Percentiles rank a stretch among this genome's conserved stretches.
phyloP scores from a whole-genome alignment of 1,140 invertebrate genomes.

The Drosophila lacteicornis region DNA sequence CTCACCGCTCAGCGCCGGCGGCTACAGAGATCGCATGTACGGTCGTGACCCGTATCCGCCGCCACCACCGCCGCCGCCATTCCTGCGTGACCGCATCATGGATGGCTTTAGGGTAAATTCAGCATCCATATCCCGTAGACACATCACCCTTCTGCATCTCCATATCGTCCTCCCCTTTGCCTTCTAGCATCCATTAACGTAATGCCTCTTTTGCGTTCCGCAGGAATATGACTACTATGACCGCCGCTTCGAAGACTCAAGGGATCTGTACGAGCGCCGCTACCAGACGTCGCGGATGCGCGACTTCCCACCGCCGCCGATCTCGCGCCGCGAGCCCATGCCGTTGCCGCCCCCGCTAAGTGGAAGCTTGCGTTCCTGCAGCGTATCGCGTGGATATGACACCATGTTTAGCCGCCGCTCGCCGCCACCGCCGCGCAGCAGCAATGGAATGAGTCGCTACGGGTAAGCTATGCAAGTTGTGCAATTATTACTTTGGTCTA shows the following conservation, averaged over 20 bases:
- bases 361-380: constrained; percentile 86
- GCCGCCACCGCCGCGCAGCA: constrained; percentile 86
- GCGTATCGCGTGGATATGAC: constrained; percentile 89
- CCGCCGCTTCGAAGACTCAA: constrained; percentile 90
- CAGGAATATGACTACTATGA: constrained; percentile 95
- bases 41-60: constrained; percentile 93
- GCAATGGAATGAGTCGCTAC: constrained; percentile 85
- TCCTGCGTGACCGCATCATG: constrained; percentile 94
- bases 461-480: constrained; percentile 54
- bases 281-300: constrained; percentile 89
- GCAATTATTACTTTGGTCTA: not conserved
- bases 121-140: constrained; percentile 62
- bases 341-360: constrained; percentile 84
- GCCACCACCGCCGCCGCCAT: constrained; percentile 93
- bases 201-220: constrained; percentile 3
- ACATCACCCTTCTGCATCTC: constrained; percentile 2
- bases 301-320: constrained; percentile 87
- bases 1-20: constrained; percentile 74
- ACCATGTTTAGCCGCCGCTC: constrained; percentile 92
- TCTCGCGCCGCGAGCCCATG: constrained; percentile 86
- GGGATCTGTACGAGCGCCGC: constrained; percentile 91
- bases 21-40: constrained; percentile 92
- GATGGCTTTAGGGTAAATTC: constrained; percentile 92
- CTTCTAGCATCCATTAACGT: no score
- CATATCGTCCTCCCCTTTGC: not conserved